Conservation (phyloP, 2,113 vertebrate genomes). For the Paradoxurus hermaphroditus region DNA sequence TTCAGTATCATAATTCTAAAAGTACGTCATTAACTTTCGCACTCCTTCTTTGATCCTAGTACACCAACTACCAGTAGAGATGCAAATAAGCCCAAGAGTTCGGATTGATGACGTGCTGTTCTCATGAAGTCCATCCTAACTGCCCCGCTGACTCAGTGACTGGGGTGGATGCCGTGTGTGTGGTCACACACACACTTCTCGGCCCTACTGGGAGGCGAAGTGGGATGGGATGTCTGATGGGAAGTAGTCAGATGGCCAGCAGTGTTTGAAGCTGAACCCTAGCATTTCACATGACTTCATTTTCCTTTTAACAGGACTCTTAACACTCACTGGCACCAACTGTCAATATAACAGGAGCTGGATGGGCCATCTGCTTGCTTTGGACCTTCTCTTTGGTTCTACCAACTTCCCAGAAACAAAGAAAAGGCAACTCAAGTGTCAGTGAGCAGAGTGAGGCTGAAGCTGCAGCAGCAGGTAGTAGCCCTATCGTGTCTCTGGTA, state of each 20-base stretch:
- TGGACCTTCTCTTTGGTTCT: neutral
- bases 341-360: neutral
- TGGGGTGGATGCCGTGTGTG: neutral
- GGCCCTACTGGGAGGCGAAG: neutral
- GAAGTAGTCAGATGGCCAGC: neutral
- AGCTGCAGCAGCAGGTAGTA: neutral
- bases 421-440: neutral
- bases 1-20: neutral
- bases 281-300: neutral
- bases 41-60: neutral
- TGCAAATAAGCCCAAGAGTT: neutral
- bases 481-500: neutral
- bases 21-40: neutral
- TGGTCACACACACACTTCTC: neutral
- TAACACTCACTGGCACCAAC: neutral
- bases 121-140: neutral
- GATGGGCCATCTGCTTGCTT: neutral
- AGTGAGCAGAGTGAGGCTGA: neutral
- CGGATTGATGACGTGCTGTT: neutral
- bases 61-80: neutral
- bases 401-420: slow-evolving; percentile 26
- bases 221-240: neutral
- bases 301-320: neutral
- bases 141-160: neutral
- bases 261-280: neutral